These are phyloP conservation scores for Cettia cetti DNA, from an alignment of 2,113 vertebrate genomes.

Conservation along the genomic window DNA sequence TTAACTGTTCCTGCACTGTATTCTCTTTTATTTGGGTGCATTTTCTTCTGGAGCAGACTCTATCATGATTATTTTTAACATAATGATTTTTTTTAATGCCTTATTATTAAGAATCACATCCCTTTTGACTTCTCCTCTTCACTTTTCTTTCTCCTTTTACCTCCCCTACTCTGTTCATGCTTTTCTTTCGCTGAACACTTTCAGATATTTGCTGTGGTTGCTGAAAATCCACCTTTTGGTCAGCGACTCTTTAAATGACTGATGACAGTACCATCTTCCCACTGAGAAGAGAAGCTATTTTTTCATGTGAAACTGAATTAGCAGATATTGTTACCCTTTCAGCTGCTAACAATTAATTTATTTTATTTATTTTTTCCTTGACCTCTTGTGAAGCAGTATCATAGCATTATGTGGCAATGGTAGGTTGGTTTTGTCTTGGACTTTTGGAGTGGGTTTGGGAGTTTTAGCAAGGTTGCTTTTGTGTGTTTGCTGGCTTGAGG, in stretches of 20 bases:
- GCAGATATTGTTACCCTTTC: not conserved
- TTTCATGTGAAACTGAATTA: not conserved
- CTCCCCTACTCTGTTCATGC: accelerated
- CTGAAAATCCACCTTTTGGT: not conserved
- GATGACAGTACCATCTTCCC: not conserved
- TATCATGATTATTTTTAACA: not conserved
- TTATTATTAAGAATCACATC: not conserved
- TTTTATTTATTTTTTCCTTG: not conserved
- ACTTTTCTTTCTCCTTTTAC: not conserved
- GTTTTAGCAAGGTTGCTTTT: not conserved
- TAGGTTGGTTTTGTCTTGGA: not conserved
- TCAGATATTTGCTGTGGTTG: not conserved
- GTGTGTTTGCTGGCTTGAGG: not conserved
- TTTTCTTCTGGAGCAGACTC: not conserved
- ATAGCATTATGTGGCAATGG: not conserved
- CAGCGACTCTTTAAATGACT: not conserved
- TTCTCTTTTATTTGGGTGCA: not conserved
- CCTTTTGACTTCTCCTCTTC: not conserved
- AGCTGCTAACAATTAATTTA: not conserved
- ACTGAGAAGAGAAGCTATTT: not conserved
- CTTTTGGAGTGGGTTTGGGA: not conserved
- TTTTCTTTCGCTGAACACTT: not conserved
- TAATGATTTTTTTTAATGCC: not conserved
- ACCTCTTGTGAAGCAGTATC: not conserved
- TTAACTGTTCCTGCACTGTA: not conserved